Percentiles rank a stretch among this genome's conserved stretches.
Conservation (phyloP, 1,140 invertebrate genomes). For the Cherax quadricarinatus region DNA sequence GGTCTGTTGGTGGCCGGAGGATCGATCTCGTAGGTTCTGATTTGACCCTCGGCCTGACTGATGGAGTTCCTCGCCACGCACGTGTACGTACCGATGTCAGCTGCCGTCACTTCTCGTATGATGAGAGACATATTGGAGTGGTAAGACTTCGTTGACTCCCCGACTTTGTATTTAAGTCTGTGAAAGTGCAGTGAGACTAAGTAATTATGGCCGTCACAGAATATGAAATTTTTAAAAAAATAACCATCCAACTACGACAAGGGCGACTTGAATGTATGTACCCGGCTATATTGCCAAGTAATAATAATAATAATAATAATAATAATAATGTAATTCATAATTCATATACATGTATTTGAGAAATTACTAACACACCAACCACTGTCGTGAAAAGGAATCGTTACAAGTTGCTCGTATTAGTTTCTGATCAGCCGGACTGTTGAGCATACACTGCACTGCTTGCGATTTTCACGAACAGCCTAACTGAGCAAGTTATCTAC, state of each 20-base stretch:
- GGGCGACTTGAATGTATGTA: background rate
- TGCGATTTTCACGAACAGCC: no score
- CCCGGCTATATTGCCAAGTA: background rate
- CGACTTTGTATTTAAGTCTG: conserved; percentile 63
- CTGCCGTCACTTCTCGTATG: conserved; percentile 43
- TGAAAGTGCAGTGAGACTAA: background rate
- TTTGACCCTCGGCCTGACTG: conserved; percentile 53
- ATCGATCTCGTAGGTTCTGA: conserved; percentile 53
- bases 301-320: conserved; percentile 11
- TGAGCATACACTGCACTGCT: no score
- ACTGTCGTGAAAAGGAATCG: no score
- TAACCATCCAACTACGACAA: background rate
- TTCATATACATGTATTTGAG: no score
- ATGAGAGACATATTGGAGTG: conserved; percentile 66
- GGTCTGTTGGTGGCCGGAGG: conserved; percentile 38
- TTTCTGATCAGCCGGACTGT: background rate
- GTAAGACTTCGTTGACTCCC: conserved; percentile 29
- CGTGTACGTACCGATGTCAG: conserved; percentile 62
- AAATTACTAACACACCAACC: no score
- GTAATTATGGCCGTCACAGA: background rate
- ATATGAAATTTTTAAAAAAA: background rate
- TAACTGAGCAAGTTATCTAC: no score
- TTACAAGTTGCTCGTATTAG: background rate
- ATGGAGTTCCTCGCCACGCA: conserved; percentile 68
- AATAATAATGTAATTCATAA: background rate